Conservation (phyloP, 2,113 vertebrate species). For the Psittacula cyanocephala region DNA sequence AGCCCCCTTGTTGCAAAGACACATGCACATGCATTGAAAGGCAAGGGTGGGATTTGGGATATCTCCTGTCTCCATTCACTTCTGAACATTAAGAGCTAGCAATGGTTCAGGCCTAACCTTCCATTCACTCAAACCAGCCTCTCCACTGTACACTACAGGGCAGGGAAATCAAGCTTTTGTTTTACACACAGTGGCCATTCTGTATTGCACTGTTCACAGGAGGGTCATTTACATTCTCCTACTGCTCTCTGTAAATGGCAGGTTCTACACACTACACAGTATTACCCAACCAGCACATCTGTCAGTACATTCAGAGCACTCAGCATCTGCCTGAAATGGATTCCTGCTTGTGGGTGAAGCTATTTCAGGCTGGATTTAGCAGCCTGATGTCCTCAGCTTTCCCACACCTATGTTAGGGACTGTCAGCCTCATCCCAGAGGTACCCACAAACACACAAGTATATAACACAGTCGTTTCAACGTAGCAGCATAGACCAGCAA, state of each 20-base stretch:
- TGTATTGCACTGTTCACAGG: background rate
- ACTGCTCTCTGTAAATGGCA: background rate
- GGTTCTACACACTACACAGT: background rate
- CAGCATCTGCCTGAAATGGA: accelerated
- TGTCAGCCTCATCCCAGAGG: background rate
- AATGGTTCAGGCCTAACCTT: background rate
- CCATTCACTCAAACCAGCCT: background rate
- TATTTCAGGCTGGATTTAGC: background rate
- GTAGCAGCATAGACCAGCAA: conserved; percentile 53
- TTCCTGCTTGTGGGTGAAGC: background rate
- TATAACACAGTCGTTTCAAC: background rate
- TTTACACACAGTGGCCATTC: background rate
- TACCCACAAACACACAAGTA: background rate
- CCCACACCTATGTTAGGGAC: accelerated
- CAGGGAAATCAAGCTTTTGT: background rate
- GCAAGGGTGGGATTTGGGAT: background rate
- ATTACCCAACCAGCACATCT: background rate
- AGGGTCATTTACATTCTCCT: background rate
- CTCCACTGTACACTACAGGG: background rate
- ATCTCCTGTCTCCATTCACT: background rate
- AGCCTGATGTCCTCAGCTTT: background rate
- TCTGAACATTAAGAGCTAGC: background rate
- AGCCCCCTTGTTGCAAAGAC: background rate
- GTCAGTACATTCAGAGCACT: background rate
- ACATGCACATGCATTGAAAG: background rate